phyloP scores from a whole-genome alignment of 2,113 vertebrate species.

The Hydrochoerus hydrochaeris region DNA sequence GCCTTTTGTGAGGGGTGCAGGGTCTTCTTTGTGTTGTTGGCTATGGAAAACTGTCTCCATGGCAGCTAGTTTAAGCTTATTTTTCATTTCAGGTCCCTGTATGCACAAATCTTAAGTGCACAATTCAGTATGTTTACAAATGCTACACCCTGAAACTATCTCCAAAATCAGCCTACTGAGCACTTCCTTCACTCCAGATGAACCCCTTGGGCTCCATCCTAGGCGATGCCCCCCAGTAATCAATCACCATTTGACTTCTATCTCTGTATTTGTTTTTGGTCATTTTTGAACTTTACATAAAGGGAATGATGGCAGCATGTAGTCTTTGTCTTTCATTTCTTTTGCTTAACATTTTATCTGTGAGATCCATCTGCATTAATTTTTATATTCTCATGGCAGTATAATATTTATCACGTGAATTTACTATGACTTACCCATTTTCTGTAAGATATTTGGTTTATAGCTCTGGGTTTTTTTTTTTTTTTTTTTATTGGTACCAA shows the following conservation, averaged over 20 bases:
- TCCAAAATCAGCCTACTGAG: neutral
- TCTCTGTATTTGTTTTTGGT: neutral
- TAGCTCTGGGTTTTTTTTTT: neutral
- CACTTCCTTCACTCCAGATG: neutral
- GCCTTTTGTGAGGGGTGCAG: neutral
- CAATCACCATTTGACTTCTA: neutral
- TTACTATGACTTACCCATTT: neutral
- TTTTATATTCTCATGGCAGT: neutral
- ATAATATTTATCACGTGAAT: neutral
- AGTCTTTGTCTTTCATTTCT: neutral
- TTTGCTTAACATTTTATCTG: neutral
- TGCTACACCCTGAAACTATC: neutral
- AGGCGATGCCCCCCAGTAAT: neutral
- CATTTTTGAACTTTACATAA: neutral
- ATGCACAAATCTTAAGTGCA: neutral
- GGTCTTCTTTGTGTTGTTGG: neutral
- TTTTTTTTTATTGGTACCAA: too few relatives aligned
- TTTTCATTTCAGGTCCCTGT: neutral
- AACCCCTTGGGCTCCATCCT: neutral
- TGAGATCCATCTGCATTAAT: neutral
- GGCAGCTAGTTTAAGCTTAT: neutral
- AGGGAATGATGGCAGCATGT: neutral
- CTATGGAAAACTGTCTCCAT: neutral
- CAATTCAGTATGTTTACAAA: neutral
- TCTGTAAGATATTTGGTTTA: neutral